Evolutionary conservation across 2,888 invertebrate species (phyloP), one percentile per base, ranked within the genome.

Genomic region (Neria commutata): DNA sequence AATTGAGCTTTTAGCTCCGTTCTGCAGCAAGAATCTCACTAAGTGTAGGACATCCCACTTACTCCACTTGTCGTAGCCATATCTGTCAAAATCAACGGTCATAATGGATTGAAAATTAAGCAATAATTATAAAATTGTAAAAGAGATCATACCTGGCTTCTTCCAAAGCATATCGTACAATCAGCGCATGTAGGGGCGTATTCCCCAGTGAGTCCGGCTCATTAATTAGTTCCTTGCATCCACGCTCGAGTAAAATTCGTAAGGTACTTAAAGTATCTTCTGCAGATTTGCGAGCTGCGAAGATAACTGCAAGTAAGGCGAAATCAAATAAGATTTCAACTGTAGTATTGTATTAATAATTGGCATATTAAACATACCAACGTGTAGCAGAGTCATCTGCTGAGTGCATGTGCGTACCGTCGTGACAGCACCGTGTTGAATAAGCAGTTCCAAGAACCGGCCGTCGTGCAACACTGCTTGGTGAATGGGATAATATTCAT

Each of bases 401-500:
- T 89, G 89, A 8, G 87, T 89, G 69, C 86, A 88, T 16, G 90
- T 89, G 54, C 87, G 83, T 2, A 89, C 89, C 5, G 86, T 88
- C 1, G 89, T 88, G 60, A 88, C 86, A 25, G 90, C 90, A n/a
- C 90, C 90, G 72, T 87, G 87, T 61, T 84, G 84, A 61, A 88
- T 87, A 46, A 88, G 78, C 60, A 87, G 77, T 71, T 88, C 87
- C 49, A 89, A 83, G 78, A 90, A 90, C 70, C 87, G 86, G 49
- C 87, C 85, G 65, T 90, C 89, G 75, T 91, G 90, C 24, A 89
- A 83, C 17, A 89, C 89, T 14, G 90, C 88, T 73, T 89, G 88
- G 77, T 91, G 89, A 59, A 91, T 87, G n/a, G 91, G 91, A 77
- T 88, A 90, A 77, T 90, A 90, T 80, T 90, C 91, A 72, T 90